Conservation (phyloP, 2,113 vertebrate genomes). For the Tachysurus fulvidraco region DNA sequence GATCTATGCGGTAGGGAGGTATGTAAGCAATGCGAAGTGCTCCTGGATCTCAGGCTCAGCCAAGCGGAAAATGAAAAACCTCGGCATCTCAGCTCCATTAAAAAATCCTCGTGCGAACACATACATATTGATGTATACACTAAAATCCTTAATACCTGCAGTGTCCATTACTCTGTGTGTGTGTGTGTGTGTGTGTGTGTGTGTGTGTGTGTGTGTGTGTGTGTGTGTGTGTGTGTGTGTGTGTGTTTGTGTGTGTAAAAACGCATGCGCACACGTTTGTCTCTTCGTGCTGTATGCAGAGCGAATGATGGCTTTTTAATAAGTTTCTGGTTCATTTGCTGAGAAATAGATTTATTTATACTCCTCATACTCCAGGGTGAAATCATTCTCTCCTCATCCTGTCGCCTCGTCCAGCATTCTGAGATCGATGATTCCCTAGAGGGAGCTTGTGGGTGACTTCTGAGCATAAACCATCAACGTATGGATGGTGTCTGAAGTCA, state of each 20-base stretch:
- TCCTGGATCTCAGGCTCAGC: constrained; percentile 63
- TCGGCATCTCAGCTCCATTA: constrained; percentile 74
- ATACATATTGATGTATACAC: not conserved
- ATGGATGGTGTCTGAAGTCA: not conserved
- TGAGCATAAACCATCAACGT: not conserved
- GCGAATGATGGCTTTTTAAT: not conserved
- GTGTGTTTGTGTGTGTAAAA: too few species aligned
- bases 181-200: constrained; percentile 1
- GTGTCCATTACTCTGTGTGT: constrained; percentile 39
- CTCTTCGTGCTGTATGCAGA: not conserved
- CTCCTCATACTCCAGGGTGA: not conserved
- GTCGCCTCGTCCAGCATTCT: not conserved
- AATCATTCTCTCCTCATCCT: not conserved
- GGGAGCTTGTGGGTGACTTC: not conserved
- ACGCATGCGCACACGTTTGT: not conserved
- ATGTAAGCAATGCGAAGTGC: constrained; percentile 58
- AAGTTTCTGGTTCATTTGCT: not conserved
- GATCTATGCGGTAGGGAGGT: constrained; percentile 69
- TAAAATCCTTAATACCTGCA: not conserved
- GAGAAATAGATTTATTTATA: not conserved
- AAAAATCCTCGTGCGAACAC: constrained; percentile 64
- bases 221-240: constrained; percentile 37
- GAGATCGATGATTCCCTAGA: not conserved
- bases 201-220: constrained; percentile 34
- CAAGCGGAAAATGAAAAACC: constrained; percentile 78